A percentile compares a stretch with the other conserved stretches of the same genome.
phyloP scores from a whole-genome alignment of 2,888 invertebrate species.

The Netelia fuscicornis region DNA sequence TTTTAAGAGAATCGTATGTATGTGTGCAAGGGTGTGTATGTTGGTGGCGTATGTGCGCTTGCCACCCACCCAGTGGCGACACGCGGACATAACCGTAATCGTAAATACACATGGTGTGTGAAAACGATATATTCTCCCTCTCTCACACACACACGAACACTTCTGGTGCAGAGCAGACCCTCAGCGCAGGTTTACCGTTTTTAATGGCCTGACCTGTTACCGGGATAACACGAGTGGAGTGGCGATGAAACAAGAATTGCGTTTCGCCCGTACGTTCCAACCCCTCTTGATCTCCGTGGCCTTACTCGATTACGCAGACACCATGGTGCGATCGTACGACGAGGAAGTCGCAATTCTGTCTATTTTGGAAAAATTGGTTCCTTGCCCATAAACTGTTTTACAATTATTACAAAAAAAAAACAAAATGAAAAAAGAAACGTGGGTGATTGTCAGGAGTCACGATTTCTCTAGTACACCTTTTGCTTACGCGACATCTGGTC shows the following conservation, averaged over 20 bases:
- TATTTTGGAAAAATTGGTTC: constrained; percentile 22
- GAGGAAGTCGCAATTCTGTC: constrained; percentile 20
- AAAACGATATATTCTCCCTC: constrained; percentile 72
- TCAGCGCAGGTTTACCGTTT: constrained; percentile 70
- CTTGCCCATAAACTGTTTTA: constrained; percentile 31
- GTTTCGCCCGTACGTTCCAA: constrained; percentile 61
- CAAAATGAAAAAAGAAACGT: not conserved
- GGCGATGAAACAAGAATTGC: constrained; percentile 68
- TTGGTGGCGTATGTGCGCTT: constrained; percentile 27
- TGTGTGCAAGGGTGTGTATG: constrained; percentile 29
- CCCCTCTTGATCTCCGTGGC: constrained; percentile 32
- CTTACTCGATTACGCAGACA: constrained; percentile 43
- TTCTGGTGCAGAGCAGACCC: constrained; percentile 44
- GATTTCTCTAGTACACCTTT: constrained; percentile 43
- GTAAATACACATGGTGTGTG: constrained; percentile 77
- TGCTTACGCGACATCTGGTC: constrained; percentile 65
- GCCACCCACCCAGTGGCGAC: constrained; percentile 55
- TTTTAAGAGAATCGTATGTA: constrained; percentile 69
- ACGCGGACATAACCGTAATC: constrained; percentile 69
- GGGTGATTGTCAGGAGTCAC: constrained; percentile 19
- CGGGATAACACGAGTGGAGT: constrained; percentile 63
- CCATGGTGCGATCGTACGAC: not conserved
- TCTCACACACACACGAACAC: constrained; percentile 2
- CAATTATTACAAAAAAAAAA: constrained; percentile 44
- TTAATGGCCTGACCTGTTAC: constrained; percentile 72